Percentiles rank a stretch among this genome's conserved stretches.
phyloP scores from a whole-genome alignment of 2,113 vertebrate genomes.

The Cyanocitta stelleri region DNA sequence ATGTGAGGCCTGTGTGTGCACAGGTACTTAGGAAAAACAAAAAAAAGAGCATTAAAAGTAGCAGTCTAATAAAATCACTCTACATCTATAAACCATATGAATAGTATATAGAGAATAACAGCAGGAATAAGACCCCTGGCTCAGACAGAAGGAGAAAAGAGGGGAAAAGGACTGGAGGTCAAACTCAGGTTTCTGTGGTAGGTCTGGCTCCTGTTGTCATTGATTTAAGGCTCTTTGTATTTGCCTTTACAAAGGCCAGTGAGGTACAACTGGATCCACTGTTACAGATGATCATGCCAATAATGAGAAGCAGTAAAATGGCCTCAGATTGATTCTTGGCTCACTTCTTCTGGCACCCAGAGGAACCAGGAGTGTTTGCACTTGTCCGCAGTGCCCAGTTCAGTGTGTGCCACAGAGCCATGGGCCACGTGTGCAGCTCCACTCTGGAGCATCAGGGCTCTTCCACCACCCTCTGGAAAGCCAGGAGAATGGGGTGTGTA shows the following conservation, averaged over 20 bases:
- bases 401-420: not conserved
- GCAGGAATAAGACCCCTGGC: not conserved
- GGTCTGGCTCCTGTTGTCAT: not conserved
- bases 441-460: too few species aligned
- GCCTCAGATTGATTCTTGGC: not conserved
- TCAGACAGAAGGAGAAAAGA: not conserved
- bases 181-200: not conserved
- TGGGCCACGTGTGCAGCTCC: not conserved
- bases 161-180: not conserved
- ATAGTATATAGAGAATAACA: not conserved
- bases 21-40: not conserved
- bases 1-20: not conserved
- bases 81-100: not conserved
- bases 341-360: not conserved
- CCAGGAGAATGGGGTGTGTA: accelerated
- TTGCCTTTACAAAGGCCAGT: not conserved
- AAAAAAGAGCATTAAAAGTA: not conserved
- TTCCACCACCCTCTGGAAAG: not conserved
- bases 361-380: not conserved
- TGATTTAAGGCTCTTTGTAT: not conserved
- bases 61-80: not conserved
- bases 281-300: not conserved
- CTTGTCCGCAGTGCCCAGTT: not conserved
- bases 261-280: not conserved
- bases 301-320: not conserved